These are phyloP conservation scores for Hyalella azteca DNA, from an alignment of 2,888 invertebrate species.

Conservation along the genomic window DNA sequence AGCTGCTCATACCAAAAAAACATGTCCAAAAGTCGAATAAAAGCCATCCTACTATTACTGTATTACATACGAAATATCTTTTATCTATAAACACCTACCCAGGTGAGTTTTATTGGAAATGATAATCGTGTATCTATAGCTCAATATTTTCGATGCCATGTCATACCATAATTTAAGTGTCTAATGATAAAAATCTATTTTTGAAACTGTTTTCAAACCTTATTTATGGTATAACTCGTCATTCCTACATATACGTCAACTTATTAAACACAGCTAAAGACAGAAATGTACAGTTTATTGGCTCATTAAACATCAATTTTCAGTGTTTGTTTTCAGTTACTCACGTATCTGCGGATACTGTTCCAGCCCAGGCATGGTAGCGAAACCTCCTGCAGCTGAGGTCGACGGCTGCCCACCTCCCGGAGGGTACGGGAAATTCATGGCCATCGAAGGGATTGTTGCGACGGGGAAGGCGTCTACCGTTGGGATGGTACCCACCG, in stretches of 20 bases:
- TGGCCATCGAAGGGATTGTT: neutral
- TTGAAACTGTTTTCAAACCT: neutral
- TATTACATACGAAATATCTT: neutral
- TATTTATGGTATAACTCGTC: neutral
- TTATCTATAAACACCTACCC: neutral
- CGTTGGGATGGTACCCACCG: neutral
- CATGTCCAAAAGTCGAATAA: neutral
- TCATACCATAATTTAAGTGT: neutral
- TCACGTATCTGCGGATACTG: constrained; percentile 38
- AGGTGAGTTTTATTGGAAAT: neutral
- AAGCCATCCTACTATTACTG: neutral
- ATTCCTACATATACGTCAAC: neutral
- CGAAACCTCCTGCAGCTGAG: neutral
- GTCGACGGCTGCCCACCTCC: neutral
- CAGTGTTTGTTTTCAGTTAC: no score
- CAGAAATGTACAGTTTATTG: no score
- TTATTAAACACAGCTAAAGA: neutral
- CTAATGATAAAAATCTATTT: neutral
- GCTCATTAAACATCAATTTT: no score
- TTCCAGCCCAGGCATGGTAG: constrained; percentile 7
- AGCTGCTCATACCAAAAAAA: neutral
- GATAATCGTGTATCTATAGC: neutral
- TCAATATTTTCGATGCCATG: neutral
- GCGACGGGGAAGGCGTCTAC: neutral
- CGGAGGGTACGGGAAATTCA: neutral